Evolutionary conservation across 1,140 invertebrate genomes (phyloP).

Genomic region (Dolichoris vasculosae): DNA sequence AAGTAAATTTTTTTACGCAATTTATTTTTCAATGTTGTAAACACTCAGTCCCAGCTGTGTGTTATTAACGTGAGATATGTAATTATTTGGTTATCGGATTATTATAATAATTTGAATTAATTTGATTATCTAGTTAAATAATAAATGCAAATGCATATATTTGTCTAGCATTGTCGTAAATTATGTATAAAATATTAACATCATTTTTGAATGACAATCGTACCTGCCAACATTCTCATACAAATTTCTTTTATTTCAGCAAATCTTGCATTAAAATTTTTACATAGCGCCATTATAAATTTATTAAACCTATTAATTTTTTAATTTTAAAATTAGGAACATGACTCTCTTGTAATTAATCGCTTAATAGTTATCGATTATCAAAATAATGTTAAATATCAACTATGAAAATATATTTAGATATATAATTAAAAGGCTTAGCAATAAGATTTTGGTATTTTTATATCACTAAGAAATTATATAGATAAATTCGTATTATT

Average conservation of each 20-base stretch:
- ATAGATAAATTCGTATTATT: neutral
- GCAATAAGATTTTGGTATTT: neutral
- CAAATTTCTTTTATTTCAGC: neutral
- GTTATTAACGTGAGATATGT: neutral
- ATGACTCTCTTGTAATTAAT: neutral
- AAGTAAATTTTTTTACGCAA: conserved; percentile 7
- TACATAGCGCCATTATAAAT: neutral
- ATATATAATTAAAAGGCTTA: neutral
- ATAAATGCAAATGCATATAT: neutral
- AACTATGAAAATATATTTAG: neutral
- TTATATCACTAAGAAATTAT: neutral
- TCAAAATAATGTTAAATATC: neutral
- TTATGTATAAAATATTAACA: neutral
- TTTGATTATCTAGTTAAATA: neutral
- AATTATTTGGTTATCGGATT: neutral
- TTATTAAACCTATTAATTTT: neutral
- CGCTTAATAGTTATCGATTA: neutral
- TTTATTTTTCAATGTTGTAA: neutral
- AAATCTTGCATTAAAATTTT: neutral
- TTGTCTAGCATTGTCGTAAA: neutral
- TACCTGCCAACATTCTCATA: neutral
- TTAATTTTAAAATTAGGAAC: neutral
- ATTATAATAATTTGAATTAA: neutral
- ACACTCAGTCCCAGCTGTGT: conserved; percentile 30
- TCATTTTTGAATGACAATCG: neutral